Evolutionary conservation across 1,140 invertebrate species (phyloP).

Genomic region (Venturia canescens): DNA sequence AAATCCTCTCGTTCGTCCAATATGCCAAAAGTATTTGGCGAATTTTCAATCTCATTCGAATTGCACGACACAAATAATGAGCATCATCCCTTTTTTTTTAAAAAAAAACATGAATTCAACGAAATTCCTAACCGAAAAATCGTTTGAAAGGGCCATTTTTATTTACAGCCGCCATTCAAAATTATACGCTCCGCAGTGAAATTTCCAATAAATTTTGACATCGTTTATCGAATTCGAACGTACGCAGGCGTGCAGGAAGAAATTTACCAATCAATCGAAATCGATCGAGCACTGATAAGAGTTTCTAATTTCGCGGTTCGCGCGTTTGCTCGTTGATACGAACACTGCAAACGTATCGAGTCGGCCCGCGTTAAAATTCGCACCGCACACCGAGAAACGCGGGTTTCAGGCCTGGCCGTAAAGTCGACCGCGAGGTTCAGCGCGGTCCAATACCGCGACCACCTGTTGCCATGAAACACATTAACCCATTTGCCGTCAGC

Average conservation of each 20-base stretch:
- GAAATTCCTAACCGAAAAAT: no score
- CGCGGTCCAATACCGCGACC: conserved; percentile 72
- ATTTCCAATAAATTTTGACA: neutral
- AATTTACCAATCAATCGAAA: neutral
- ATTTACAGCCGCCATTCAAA: no score
- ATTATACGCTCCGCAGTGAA: no score
- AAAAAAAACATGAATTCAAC: no score
- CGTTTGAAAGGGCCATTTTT: no score
- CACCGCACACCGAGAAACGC: conserved; percentile 48
- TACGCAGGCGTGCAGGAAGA: neutral
- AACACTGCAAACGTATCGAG: neutral
- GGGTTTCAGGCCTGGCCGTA: conserved; percentile 68
- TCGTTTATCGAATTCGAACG: no score
- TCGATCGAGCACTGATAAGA: conserved; percentile 58
- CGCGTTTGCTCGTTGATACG: neutral
- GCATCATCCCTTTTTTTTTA: no score
- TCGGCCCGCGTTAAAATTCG: neutral
- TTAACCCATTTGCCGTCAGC: conserved; percentile 74
- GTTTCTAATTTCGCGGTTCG: conserved; percentile 56
- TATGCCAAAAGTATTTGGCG: no score
- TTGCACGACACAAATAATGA: no score
- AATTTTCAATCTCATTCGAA: no score
- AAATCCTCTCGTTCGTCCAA: no score
- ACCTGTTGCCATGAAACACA: conserved; percentile 77
- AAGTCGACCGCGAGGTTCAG: conserved; percentile 66